Evolutionary conservation across 2,113 vertebrate genomes (phyloP).

Genomic region (Taurulus bubalis): DNA sequence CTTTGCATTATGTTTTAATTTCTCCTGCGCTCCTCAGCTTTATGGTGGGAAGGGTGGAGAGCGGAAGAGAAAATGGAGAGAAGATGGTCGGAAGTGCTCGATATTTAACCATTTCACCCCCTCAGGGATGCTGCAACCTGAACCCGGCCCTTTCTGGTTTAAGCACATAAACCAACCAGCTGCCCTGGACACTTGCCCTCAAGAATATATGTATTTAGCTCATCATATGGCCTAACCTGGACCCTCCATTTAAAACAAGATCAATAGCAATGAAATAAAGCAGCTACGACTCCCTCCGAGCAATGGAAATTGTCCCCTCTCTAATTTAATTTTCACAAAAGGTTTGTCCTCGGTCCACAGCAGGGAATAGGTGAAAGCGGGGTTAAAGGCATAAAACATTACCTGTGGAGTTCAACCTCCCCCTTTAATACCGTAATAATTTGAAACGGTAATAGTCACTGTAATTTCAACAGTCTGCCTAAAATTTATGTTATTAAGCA

Average conservation of each 20-base stretch:
- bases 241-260: slow-evolving; percentile 61
- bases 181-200: slow-evolving; percentile 44
- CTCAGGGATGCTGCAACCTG: slow-evolving; percentile 30
- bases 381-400: slow-evolving; percentile 49
- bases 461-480: background rate
- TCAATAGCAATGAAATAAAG: slow-evolving; percentile 77
- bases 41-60: slow-evolving; percentile 30
- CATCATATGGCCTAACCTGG: slow-evolving; percentile 54
- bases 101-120: slow-evolving; percentile 70
- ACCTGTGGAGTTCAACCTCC: background rate
- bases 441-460: background rate
- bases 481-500: slow-evolving; percentile 2
- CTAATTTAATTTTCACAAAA: slow-evolving; percentile 73
- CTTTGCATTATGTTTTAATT: slow-evolving; percentile 85
- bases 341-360: slow-evolving; percentile 47
- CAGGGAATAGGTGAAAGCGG: slow-evolving; percentile 42
- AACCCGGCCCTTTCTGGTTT: slow-evolving; percentile 56
- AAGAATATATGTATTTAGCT: slow-evolving; percentile 64
- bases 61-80: slow-evolving; percentile 22
- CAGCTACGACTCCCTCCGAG: slow-evolving; percentile 51
- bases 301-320: slow-evolving; percentile 52
- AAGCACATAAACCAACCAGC: slow-evolving; percentile 54
- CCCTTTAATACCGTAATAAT: slow-evolving; percentile 20
- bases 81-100: slow-evolving; percentile 51
- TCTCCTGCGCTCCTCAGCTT: slow-evolving; percentile 60